Conservation (phyloP, 2,797 vertebrate species). For the Caiman crocodilus region DNA sequence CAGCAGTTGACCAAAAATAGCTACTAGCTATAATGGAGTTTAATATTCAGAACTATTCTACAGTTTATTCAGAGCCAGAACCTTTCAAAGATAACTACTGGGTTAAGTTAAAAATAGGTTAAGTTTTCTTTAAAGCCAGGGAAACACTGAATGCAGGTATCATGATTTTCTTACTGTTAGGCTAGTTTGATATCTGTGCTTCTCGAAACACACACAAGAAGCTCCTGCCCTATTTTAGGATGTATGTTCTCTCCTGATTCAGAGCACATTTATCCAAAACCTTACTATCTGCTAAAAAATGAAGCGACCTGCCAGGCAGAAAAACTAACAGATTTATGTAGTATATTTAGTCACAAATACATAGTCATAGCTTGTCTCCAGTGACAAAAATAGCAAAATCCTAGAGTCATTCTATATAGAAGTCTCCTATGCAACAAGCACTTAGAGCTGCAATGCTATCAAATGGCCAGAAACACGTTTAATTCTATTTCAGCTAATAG, state of each 20-base stretch:
- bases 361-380: background rate
- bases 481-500: conserved; percentile 47
- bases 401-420: conserved; percentile 22
- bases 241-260: background rate
- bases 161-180: background rate
- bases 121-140: background rate
- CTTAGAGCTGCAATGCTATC: conserved; percentile 39
- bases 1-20: background rate
- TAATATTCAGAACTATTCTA: conserved; percentile 1
- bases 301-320: conserved; percentile 23
- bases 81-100: background rate
- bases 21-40: background rate
- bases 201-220: background rate
- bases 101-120: background rate
- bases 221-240: background rate
- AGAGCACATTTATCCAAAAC: conserved; percentile 33
- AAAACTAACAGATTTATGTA: conserved; percentile 39
- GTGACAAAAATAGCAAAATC: conserved; percentile 24
- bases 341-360: conserved; percentile 26
- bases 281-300: conserved; percentile 46
- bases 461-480: conserved; percentile 40
- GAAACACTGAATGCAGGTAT: background rate
- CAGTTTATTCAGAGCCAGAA: conserved; percentile 13
- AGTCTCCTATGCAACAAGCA: background rate
- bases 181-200: background rate